Conservation (phyloP, 1,140 invertebrate species). For the Macrotrachela quadricornifera region DNA sequence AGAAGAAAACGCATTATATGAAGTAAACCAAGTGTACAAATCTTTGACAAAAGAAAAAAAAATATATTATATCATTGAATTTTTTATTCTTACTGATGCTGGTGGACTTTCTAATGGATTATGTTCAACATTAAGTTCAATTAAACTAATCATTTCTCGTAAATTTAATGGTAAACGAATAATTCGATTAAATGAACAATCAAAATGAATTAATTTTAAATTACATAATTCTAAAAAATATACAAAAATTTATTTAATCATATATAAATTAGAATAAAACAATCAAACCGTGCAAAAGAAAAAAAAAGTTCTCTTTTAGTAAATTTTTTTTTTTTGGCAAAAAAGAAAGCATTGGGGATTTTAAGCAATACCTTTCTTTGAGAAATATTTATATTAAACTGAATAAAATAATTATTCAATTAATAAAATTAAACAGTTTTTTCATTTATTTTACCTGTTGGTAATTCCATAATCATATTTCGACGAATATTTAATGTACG, state of each 20-base stretch:
- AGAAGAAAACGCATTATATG: slow-evolving; percentile 85
- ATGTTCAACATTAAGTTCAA: slow-evolving; percentile 54
- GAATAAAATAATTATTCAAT: too few species aligned
- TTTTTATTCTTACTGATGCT: slow-evolving; percentile 45
- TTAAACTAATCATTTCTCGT: slow-evolving; percentile 52
- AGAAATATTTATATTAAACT: too few species aligned
- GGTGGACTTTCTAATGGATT: slow-evolving; percentile 72
- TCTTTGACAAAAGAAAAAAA: slow-evolving; percentile 34
- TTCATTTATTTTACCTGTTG: slow-evolving; percentile 40
- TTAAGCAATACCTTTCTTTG: too few species aligned
- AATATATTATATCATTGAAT: neutral
- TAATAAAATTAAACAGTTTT: too few species aligned
- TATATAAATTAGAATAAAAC: too few species aligned
- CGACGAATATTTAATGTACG: slow-evolving; percentile 53
- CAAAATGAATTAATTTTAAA: slow-evolving; percentile 55
- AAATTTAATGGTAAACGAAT: slow-evolving; percentile 60
- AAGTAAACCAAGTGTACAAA: slow-evolving; percentile 66
- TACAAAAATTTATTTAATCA: slow-evolving; percentile 10
- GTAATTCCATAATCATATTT: slow-evolving; percentile 64
- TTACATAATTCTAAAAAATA: slow-evolving; percentile 52
- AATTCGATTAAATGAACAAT: slow-evolving; percentile 68
- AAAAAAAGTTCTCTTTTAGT: too few species aligned
- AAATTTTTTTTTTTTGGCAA: too few species aligned
- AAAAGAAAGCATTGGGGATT: too few species aligned
- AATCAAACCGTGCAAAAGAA: too few species aligned